A percentile compares a stretch with the other conserved stretches of the same genome.
These are phyloP conservation scores for Disparrhopalites patrizii DNA, from an alignment of 2,888 invertebrate genomes.

Conservation along the genomic window DNA sequence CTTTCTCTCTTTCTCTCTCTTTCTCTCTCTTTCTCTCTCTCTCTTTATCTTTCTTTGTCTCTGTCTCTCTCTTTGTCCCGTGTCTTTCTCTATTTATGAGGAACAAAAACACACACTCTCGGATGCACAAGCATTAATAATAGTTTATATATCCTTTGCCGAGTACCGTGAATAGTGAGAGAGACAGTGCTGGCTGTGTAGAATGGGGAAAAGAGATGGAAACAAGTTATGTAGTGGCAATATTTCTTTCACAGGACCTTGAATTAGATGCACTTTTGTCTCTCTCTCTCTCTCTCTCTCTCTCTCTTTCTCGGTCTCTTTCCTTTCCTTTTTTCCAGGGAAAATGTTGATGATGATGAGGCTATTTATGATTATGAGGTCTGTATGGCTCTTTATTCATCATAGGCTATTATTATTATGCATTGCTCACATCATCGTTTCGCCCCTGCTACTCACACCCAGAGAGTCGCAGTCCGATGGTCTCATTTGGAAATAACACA, in stretches of 20 bases:
- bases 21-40: neutral
- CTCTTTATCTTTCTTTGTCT: neutral
- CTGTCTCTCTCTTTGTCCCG: constrained; percentile 1
- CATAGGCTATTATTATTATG: constrained; percentile 2
- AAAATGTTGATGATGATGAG: constrained; percentile 5
- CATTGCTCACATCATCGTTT: neutral
- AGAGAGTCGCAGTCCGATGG: neutral
- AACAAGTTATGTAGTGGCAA: too few species aligned
- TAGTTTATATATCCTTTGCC: constrained; percentile 6
- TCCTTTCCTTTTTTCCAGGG: neutral
- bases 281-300: neutral
- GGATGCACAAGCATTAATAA: constrained; percentile 11
- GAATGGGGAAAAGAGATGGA: too few species aligned
- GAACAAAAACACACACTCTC: neutral
- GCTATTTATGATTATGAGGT: constrained; percentile 11
- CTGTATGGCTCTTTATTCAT: neutral
- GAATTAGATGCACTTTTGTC: constrained; percentile 23
- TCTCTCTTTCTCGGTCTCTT: neutral
- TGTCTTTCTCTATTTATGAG: neutral
- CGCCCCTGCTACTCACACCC: neutral
- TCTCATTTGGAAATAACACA: too few species aligned
- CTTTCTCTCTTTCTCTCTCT: too few species aligned
- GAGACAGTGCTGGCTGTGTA: too few species aligned
- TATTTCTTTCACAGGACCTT: neutral
- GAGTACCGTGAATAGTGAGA: neutral